phyloP scores from a whole-genome alignment of 1,140 invertebrate species.

The Ips typographus region DNA sequence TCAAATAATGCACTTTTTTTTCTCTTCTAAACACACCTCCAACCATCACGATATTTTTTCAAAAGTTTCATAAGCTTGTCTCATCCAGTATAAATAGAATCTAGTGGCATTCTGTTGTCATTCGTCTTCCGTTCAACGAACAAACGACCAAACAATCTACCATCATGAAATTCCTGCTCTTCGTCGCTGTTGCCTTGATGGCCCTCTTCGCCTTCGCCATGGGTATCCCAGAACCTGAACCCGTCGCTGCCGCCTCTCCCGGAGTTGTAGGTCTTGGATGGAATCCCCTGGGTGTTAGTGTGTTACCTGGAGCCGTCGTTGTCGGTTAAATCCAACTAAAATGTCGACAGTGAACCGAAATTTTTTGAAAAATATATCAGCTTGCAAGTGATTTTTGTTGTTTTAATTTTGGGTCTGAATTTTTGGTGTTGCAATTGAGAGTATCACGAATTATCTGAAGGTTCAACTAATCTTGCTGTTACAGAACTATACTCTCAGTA shows the following conservation, averaged over 20 bases:
- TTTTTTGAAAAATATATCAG: too few species aligned
- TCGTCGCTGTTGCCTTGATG: constrained; percentile 15
- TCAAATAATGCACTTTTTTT: neutral
- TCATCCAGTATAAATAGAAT: neutral
- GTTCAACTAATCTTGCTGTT: too few species aligned
- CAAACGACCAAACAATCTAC: neutral
- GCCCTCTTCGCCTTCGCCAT: constrained; percentile 7
- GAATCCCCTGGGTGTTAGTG: neutral
- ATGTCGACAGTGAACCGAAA: too few species aligned
- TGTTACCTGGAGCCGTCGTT: neutral
- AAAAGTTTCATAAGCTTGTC: neutral
- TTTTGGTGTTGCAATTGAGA: too few species aligned
- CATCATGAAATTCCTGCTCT: constrained; percentile 12
- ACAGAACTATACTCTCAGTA: too few species aligned
- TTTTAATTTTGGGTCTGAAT: too few species aligned
- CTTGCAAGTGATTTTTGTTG: too few species aligned
- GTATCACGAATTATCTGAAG: too few species aligned
- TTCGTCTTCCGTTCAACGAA: neutral
- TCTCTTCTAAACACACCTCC: neutral
- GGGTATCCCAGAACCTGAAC: neutral
- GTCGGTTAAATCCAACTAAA: neutral
- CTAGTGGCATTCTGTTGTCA: neutral
- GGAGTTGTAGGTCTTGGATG: constrained; percentile 1
- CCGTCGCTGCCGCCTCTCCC: neutral
- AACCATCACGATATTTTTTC: neutral